Conservation (phyloP, 2,797 vertebrate species). For the Oreochromis grahami region DNA sequence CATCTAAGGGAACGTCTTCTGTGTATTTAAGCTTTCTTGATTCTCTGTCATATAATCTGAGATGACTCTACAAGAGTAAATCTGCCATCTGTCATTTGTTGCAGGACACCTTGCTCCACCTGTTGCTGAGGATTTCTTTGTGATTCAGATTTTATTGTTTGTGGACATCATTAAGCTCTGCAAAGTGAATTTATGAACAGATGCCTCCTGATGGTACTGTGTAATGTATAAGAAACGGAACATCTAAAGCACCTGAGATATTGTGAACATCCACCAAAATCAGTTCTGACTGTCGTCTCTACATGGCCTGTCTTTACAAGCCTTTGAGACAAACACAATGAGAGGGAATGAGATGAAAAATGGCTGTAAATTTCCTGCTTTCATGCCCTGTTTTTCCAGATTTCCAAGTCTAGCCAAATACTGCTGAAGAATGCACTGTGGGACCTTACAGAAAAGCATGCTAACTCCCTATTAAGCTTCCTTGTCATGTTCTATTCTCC, state of each 20-base stretch:
- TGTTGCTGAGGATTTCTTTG: background rate
- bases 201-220: background rate
- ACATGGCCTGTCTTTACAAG: background rate
- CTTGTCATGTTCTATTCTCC: conserved; percentile 1
- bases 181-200: background rate
- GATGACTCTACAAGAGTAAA: background rate
- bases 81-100: background rate
- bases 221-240: background rate
- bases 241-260: background rate
- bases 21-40: background rate
- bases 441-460: conserved; percentile 17
- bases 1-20: background rate
- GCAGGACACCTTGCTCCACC: background rate
- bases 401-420: background rate
- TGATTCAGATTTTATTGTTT: background rate
- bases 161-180: background rate
- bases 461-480: background rate
- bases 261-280: background rate
- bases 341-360: background rate
- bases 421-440: background rate
- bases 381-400: background rate
- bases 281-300: background rate
- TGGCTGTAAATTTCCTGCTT: background rate
- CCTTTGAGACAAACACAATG: background rate
- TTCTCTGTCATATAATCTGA: background rate